Percentiles rank a stretch among this genome's conserved stretches.
Evolutionary conservation across 2,797 vertebrate genomes (phyloP).

Genomic region (Urosaurus nigricauda): DNA sequence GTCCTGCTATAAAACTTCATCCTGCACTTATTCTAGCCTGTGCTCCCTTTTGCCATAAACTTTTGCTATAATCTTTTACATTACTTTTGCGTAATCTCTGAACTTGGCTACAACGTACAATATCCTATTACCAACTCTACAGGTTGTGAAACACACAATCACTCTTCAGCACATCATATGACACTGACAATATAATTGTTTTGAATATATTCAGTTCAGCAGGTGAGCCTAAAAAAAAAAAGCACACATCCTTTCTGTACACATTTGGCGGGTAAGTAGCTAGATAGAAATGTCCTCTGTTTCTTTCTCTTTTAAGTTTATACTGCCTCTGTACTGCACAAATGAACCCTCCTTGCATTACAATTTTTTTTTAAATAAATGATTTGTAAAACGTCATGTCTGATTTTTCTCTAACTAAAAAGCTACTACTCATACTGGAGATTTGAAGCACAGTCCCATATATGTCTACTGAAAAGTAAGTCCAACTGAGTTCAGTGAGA

Average conservation of each 20-base stretch:
- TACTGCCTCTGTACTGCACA: not conserved
- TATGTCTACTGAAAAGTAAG: not conserved
- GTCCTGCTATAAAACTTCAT: not conserved
- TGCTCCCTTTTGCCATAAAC: not conserved
- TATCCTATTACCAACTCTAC: not conserved
- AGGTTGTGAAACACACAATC: not conserved
- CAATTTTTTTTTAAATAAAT: not conserved
- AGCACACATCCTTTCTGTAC: not conserved
- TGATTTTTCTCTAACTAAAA: constrained; percentile 46
- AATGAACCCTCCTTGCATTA: not conserved
- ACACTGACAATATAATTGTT: not conserved
- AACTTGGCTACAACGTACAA: not conserved
- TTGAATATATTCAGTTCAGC: not conserved
- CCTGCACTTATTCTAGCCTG: not conserved
- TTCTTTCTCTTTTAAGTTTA: not conserved
- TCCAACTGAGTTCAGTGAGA: not conserved
- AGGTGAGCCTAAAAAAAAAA: not conserved
- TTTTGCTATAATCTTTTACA: not conserved
- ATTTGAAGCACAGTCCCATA: not conserved
- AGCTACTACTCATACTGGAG: constrained; percentile 39
- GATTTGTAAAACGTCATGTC: not conserved
- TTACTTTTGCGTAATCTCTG: not conserved
- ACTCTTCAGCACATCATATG: not conserved
- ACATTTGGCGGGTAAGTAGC: too few species aligned
- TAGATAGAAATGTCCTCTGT: not conserved